Conservation (phyloP, 2,797 vertebrate species). For the Bradypodion ventrale region DNA sequence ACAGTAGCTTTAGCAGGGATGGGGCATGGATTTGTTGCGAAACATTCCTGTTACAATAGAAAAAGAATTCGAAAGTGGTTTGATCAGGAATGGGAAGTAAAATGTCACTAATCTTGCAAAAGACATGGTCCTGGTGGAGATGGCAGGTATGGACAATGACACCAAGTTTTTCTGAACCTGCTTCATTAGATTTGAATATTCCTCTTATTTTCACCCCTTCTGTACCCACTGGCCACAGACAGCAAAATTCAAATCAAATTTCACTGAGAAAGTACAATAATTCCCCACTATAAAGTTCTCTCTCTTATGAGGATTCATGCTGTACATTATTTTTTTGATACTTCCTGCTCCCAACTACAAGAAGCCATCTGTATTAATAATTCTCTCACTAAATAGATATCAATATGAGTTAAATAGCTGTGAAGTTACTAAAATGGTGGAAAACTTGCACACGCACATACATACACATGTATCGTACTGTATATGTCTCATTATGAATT, state of each 20-base stretch:
- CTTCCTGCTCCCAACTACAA: constrained; percentile 32
- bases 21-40: background rate
- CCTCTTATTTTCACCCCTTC: constrained; percentile 8
- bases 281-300: background rate
- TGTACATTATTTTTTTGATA: constrained; percentile 43
- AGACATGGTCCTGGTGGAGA: no score
- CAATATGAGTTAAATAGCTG: constrained; percentile 14
- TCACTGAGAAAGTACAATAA: constrained; percentile 29
- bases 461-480: no score
- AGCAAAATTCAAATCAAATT: constrained; percentile 56
- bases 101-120: no score
- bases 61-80: no score
- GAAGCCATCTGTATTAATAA: constrained; percentile 39
- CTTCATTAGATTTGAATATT: background rate
- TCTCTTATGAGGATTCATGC: constrained; percentile 32
- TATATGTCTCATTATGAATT: constrained; percentile 26
- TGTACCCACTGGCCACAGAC: constrained; percentile 41
- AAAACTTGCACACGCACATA: no score
- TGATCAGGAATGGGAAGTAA: no score
- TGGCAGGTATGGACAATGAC: constrained; percentile 66
- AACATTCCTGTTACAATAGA: background rate
- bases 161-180: constrained; percentile 69
- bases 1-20: no score
- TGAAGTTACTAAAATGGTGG: constrained; percentile 39
- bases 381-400: background rate